Base-by-base conservation (phyloP, 2,888 invertebrate genomes). In the Brenthis ino region DNA sequence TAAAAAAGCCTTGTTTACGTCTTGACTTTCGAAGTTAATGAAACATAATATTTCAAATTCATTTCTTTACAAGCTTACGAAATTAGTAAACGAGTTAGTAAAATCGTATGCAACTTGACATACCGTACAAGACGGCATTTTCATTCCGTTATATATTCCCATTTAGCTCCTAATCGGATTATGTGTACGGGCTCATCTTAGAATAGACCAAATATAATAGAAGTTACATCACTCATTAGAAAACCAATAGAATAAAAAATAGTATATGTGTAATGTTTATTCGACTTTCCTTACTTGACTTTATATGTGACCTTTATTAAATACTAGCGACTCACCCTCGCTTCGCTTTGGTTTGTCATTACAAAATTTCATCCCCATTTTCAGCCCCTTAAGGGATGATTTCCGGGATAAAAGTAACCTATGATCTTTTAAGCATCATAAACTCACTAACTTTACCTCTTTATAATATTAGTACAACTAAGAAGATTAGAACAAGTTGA, bases 101-200 rank as follows among this genome's bases (percentile, higher is more conserved):
- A 73, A 74, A 74, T 74, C 69, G 69, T 74, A 72, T 67, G 64
- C 69, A 71, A 71, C 54, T 71, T 73, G 77, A 77, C 77, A 76
- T 73, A 70, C 73, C 67, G 72, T 70, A 76, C 72, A 71, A 71
- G 51, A 74, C 68, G 74, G 68, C 71, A 73, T 69, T 71, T 73
- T 74, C 74, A 68, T 71, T 72, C 85, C 84, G 85, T 83, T 87
- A 85, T 80, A 77, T 75, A 79, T 81, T 79, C 79, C 82, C 82
- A 81, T 83, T 85, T 87, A 87, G 81, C 82, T 80, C 80, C 78
- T 91, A 91, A 91, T 91, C 91, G 85, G 91, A 90, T 91, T 81
- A 64, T 61, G 79, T 71, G 77, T 82, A 80, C 77, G 75, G 82
- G 43, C 14, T 63, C 24, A 16, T 20, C 53, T 53, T 51, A 63